A percentile compares a stretch with the other conserved stretches of the same genome.
Evolutionary conservation across 1,140 invertebrate genomes (phyloP).

Genomic region (Plodia interpunctella): DNA sequence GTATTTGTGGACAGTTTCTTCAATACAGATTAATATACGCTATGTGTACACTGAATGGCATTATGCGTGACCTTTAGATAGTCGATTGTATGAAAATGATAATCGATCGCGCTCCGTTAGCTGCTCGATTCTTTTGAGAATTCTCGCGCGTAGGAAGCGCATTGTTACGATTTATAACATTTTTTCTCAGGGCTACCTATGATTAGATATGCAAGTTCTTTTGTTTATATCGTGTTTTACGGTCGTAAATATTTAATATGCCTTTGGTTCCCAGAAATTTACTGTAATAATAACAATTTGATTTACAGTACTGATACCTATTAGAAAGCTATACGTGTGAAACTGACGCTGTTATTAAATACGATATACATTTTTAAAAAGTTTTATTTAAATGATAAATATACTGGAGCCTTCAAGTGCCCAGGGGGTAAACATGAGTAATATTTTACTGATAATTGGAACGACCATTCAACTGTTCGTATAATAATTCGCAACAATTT

Average conservation of each 20-base stretch:
- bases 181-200: not conserved
- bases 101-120: conserved; percentile 58
- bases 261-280: not conserved
- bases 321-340: not conserved
- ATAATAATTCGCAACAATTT: conserved; percentile 1
- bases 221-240: not conserved
- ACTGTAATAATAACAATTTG: not conserved
- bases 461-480: not conserved
- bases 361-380: not conserved
- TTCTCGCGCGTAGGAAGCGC: conserved; percentile 28
- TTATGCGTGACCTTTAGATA: conserved; percentile 71
- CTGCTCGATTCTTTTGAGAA: conserved; percentile 37
- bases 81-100: conserved; percentile 69
- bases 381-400: not conserved
- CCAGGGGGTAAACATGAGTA: not conserved
- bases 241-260: not conserved
- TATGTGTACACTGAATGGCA: conserved; percentile 56
- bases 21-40: conserved; percentile 49
- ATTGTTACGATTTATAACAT: conserved; percentile 20
- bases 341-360: not conserved
- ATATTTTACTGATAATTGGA: not conserved
- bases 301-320: not conserved
- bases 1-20: conserved; percentile 55
- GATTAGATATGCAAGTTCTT: conserved; percentile 3
- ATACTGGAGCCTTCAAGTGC: not conserved